phyloP scores from a whole-genome alignment of 1,140 invertebrate genomes.

The Goniozus legneri region DNA sequence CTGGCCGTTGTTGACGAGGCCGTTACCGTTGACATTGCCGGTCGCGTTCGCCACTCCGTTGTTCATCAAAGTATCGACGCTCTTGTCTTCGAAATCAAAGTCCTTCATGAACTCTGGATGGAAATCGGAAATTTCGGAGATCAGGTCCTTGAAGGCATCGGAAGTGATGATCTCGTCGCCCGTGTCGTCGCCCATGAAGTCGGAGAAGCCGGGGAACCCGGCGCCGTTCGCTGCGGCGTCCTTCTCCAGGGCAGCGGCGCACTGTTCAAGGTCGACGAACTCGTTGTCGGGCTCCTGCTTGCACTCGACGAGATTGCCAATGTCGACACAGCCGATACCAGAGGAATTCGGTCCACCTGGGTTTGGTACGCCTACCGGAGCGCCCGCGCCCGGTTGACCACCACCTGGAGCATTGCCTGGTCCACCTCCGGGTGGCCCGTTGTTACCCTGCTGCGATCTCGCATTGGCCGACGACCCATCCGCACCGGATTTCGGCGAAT shows the following conservation, averaged over 20 bases:
- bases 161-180: constrained; percentile 75
- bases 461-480: constrained; percentile 32
- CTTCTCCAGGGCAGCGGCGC: constrained; percentile 74
- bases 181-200: constrained; percentile 76
- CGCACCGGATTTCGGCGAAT: constrained; percentile 53
- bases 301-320: constrained; percentile 70
- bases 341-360: constrained; percentile 20
- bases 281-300: constrained; percentile 82
- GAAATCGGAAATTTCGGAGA: constrained; percentile 81
- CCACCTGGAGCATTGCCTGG: constrained; percentile 23
- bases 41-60: constrained; percentile 15
- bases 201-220: constrained; percentile 73
- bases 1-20: constrained; percentile 43
- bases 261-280: constrained; percentile 77
- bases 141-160: constrained; percentile 84
- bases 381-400: constrained; percentile 23
- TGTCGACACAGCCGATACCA: constrained; percentile 48
- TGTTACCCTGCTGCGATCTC: constrained; percentile 25
- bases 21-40: constrained; percentile 16
- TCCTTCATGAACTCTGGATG: constrained; percentile 80
- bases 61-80: constrained; percentile 34
- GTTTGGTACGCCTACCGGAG: constrained; percentile 14
- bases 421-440: constrained; percentile 16
- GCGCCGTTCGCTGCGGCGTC: constrained; percentile 69
- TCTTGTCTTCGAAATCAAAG: constrained; percentile 72